Evolutionary conservation across 1,140 invertebrate species (phyloP).

Genomic region (Panulirus ornatus): DNA sequence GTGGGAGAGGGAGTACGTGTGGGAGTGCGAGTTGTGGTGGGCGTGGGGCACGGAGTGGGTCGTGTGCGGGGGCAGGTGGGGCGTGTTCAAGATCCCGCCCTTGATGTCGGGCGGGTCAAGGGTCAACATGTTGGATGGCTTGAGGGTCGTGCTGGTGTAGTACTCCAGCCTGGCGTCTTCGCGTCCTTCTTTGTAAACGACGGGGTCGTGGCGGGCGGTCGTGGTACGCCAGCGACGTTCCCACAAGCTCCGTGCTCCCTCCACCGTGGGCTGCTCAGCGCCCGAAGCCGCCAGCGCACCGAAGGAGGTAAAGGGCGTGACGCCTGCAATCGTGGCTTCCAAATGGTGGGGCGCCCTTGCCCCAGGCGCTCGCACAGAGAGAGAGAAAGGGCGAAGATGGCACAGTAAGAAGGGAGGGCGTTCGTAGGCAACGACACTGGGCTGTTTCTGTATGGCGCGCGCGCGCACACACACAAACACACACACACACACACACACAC

Average conservation of each 20-base stretch:
- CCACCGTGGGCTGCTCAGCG: constrained; percentile 61
- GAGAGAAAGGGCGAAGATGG: no score
- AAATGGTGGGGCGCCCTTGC: constrained; percentile 77
- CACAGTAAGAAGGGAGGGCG: no score
- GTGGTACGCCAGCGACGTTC: constrained; percentile 59
- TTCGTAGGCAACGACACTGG: no score
- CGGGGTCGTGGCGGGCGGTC: constrained; percentile 70
- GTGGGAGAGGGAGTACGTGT: constrained; percentile 72
- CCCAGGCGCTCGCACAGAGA: background rate
- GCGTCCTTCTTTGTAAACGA: constrained; percentile 76
- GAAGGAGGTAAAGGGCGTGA: constrained; percentile 67
- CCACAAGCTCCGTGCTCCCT: constrained; percentile 78
- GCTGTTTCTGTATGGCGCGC: no score
- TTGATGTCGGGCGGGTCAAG: constrained; percentile 74
- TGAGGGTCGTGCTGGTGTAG: constrained; percentile 70
- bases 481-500: no score
- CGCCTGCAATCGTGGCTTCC: constrained; percentile 77
- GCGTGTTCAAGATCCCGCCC: constrained; percentile 69
- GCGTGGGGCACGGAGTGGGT: constrained; percentile 73
- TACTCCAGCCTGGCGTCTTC: constrained; percentile 74
- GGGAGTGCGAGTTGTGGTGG: constrained; percentile 75
- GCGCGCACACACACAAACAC: no score
- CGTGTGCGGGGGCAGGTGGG: constrained; percentile 74
- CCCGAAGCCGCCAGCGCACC: constrained; percentile 68
- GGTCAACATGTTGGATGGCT: constrained; percentile 74